These are phyloP conservation scores for Elaphurus davidianus DNA, from an alignment of 2,113 vertebrate species.

Conservation along the genomic window DNA sequence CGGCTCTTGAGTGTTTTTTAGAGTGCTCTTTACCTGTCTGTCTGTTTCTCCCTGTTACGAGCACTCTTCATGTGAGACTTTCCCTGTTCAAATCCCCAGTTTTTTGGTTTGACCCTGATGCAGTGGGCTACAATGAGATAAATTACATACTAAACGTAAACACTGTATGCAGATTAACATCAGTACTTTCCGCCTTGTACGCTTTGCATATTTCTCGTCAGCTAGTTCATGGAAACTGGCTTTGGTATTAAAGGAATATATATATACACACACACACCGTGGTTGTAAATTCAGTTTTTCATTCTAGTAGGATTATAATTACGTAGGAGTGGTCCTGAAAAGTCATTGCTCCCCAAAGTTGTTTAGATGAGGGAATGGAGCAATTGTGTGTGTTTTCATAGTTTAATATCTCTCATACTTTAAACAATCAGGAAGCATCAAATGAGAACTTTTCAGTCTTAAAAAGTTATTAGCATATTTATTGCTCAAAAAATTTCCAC, in stretches of 20 bases:
- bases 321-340: background rate
- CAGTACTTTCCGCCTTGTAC: background rate
- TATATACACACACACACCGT: background rate
- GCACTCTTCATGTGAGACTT: background rate
- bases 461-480: background rate
- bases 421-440: background rate
- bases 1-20: background rate
- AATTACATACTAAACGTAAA: background rate
- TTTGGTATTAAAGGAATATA: background rate
- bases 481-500: background rate
- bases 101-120: background rate
- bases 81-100: background rate
- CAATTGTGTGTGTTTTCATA: background rate
- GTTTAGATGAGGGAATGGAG: background rate
- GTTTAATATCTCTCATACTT: background rate
- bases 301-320: background rate
- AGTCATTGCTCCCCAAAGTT: background rate
- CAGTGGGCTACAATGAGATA: background rate
- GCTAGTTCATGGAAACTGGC: background rate
- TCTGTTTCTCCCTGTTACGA: background rate
- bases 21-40: background rate
- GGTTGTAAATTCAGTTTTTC: background rate
- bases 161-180: background rate
- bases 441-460: background rate
- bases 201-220: background rate